phyloP scores from a whole-genome alignment of 2,113 vertebrate genomes.

The Myotis yumanensis region DNA sequence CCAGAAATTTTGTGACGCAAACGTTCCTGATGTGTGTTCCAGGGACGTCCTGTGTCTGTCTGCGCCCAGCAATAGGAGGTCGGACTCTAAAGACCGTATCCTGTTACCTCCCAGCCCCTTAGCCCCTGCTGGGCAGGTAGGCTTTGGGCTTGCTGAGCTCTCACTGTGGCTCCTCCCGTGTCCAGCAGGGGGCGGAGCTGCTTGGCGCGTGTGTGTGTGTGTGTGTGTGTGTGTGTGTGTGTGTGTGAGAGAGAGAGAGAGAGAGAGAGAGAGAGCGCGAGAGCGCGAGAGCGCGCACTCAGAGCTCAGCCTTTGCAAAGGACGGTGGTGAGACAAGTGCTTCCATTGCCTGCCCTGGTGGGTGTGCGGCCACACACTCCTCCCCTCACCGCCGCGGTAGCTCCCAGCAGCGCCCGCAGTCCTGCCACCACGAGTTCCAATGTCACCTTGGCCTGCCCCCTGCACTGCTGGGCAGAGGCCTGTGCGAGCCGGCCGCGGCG shows the following conservation, averaged over 20 bases:
- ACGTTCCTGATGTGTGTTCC: background rate
- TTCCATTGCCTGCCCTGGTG: too few relatives aligned
- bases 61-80: background rate
- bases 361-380: background rate
- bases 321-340: background rate
- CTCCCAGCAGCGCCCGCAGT: background rate
- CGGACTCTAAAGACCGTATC: background rate
- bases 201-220: background rate
- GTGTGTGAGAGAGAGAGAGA: too few relatives aligned
- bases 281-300: background rate
- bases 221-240: too few relatives aligned
- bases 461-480: background rate
- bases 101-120: background rate
- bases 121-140: too few relatives aligned
- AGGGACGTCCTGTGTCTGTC: background rate
- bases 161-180: background rate
- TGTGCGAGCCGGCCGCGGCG: background rate
- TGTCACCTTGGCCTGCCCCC: background rate
- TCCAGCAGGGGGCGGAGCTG: slow-evolving; percentile 44
- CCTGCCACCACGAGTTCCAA: accelerated
- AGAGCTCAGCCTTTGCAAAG: background rate
- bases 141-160: accelerated
- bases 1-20: background rate
- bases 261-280: too few relatives aligned
- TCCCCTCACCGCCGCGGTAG: background rate